A percentile compares a stretch with the other conserved stretches of the same genome.
Evolutionary conservation across 2,888 invertebrate species (phyloP).

Genomic region (Agonopterix arenella): DNA sequence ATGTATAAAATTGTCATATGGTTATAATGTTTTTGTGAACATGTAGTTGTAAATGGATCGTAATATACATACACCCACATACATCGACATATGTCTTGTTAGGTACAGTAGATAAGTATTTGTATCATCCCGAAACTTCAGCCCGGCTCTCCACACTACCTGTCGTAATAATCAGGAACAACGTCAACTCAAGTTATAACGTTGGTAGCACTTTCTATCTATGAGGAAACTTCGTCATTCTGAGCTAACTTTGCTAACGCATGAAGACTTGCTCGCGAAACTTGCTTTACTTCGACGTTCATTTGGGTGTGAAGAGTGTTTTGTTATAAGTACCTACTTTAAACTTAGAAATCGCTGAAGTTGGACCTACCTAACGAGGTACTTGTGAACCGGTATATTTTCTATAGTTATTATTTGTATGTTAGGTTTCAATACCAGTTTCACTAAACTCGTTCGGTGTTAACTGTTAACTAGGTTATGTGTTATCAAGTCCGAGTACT

Average conservation of each 20-base stretch:
- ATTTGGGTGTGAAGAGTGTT: background rate
- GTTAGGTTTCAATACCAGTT: constrained; percentile 1
- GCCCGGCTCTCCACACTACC: constrained; percentile 8
- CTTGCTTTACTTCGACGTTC: constrained; percentile 3
- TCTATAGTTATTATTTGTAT: constrained; percentile 1
- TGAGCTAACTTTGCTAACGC: constrained; percentile 12
- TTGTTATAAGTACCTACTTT: background rate
- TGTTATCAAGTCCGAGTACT: constrained; percentile 7
- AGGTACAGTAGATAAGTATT: too few relatives aligned
- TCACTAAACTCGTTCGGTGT: constrained; percentile 5
- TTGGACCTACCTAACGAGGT: background rate
- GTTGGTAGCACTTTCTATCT: constrained; percentile 20
- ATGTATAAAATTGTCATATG: too few relatives aligned
- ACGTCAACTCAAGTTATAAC: constrained; percentile 19
- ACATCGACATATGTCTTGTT: too few relatives aligned
- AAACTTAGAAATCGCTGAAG: constrained; percentile 2
- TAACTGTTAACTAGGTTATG: constrained; percentile 6
- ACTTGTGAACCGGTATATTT: background rate
- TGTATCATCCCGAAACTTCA: constrained; percentile 4
- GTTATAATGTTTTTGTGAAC: too few relatives aligned
- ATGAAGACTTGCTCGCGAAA: constrained; percentile 5
- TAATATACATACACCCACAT: too few relatives aligned
- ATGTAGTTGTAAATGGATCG: too few relatives aligned
- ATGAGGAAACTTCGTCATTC: constrained; percentile 23
- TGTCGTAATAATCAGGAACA: constrained; percentile 16